Base-by-base conservation (phyloP, 1,140 invertebrate species). In the Antheraea mylitta region DNA sequence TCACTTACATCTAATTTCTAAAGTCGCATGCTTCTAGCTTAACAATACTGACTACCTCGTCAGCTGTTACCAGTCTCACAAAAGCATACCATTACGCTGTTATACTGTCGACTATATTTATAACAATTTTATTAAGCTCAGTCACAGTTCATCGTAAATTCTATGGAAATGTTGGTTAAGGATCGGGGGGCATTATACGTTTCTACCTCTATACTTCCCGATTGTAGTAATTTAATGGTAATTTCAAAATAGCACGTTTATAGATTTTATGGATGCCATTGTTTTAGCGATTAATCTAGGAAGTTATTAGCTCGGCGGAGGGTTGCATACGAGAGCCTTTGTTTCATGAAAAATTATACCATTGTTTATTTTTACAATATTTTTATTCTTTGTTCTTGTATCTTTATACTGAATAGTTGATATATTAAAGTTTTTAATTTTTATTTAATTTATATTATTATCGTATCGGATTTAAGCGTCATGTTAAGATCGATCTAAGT, bases 51-150 rank as follows among this genome's bases (percentile, higher is more conserved):
- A n/a, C n/a, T 7, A 11, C 38, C 38, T 38, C 9, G 64, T 18
- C 81, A 85, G 69, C 76, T 85, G 82, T 66, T 62, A 22, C 38
- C 11, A 64, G 79, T 85, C 85, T 72, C 84, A 83, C 18, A 37
- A 18, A 64, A 67, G 69, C 64, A 69, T 38, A 58, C 73, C 62
- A 85, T 85, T 85, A 86, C 70, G 72, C 70, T 60, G 64, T 81
- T 75, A 77, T 69, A 63, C 66, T 60, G 64, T 69, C 48, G 45
- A 53, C 73, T 75, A 74, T 78, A 76, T 76, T 82, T 79, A 85
- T 80, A 81, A 85, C 78, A 77, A 80, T 85, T 87, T 85, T 77
- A 84, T 85, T 83, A 81, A 67, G 73, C 66, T 62, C 67, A 67
- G 22, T 67, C 71, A 70, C 76, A 75, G 81, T 85, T 61, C 60